Evolutionary conservation across 2,797 vertebrate genomes (phyloP), one percentile per base, ranked within the genome.

Genomic region (Halcyon smyrnensis): DNA sequence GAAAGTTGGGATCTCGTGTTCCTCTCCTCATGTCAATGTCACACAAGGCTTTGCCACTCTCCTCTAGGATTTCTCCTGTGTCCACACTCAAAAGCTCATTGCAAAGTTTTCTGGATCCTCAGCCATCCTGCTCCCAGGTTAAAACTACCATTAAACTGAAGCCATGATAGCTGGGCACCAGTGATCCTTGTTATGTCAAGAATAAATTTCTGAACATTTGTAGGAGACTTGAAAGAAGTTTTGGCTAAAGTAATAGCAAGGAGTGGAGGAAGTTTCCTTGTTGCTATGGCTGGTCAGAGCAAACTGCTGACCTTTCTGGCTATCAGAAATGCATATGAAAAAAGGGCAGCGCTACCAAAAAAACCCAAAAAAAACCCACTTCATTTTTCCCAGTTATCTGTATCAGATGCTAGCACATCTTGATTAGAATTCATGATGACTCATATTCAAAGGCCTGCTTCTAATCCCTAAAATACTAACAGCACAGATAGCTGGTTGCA

Each of bases 361-460:
- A 34, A 78, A 39, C 3, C 6, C 34, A 60, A 14, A 1, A 1
- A 62, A 14, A 1, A 1, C 25, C 7, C 9, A 4, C 11, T n/a
- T 67, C 0, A 5, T 84, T 84, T 86, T 84, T 34, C 36, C 68
- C 53, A n/a, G 8, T 60, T 75, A 59, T 78, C 70, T 69, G 5
- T 71, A 76, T 63, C 46, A 69, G 67, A 63, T 79, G 41, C 51
- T 74, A 59, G 89, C 21, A 23, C 10, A 63, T 87, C 67, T 79
- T 50, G 34, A 93, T 90, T 73, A 91, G 70, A 89, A 94, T 94
- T 90, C 89, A 84, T 19, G 21, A 63, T 74, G 82, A 80, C 68
- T 93, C 89, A 89, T 8, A 67, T 74, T 62, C 82, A 83, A 74
- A 37, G 15, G 62, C 23, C 48, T 78, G 46, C 23, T 77, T 67